A percentile compares a stretch with the other conserved stretches of the same genome.
phyloP scores from a whole-genome alignment of 2,888 invertebrate genomes.

The Eueremaeus valkanovi region DNA sequence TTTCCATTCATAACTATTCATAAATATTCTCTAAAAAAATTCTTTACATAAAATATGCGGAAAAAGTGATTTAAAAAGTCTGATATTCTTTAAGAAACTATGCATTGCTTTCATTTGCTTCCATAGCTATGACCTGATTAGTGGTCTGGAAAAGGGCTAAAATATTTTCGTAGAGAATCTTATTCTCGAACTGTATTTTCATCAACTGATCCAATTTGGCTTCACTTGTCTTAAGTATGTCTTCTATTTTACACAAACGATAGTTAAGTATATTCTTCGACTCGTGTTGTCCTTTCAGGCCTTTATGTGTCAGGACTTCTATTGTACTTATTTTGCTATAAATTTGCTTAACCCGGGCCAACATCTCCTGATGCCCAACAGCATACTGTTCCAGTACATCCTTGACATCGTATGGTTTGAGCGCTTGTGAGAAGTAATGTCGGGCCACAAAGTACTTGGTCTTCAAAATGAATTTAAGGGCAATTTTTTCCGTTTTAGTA shows the following conservation, averaged over 20 bases:
- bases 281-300: neutral
- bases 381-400: slow-evolving; percentile 30
- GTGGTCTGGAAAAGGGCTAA: neutral
- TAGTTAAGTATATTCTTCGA: neutral
- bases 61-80: too few relatives aligned
- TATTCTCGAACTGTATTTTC: neutral
- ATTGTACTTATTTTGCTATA: neutral
- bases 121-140: too few relatives aligned
- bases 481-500: neutral
- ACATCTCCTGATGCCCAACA: slow-evolving; percentile 8
- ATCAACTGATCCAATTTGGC: neutral
- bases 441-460: neutral
- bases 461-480: slow-evolving; percentile 4
- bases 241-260: slow-evolving; percentile 9
- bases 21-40: too few relatives aligned
- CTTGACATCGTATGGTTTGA: slow-evolving; percentile 33
- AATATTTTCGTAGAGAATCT: neutral
- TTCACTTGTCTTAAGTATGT: neutral
- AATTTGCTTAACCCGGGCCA: slow-evolving; percentile 15
- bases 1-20: too few relatives aligned
- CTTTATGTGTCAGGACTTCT: neutral
- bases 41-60: too few relatives aligned
- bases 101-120: too few relatives aligned
- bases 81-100: too few relatives aligned
- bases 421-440: neutral